A percentile compares a stretch with the other conserved stretches of the same genome.
These are phyloP conservation scores for Diceros bicornis DNA, from an alignment of 2,797 vertebrate genomes.

Conservation along the genomic window DNA sequence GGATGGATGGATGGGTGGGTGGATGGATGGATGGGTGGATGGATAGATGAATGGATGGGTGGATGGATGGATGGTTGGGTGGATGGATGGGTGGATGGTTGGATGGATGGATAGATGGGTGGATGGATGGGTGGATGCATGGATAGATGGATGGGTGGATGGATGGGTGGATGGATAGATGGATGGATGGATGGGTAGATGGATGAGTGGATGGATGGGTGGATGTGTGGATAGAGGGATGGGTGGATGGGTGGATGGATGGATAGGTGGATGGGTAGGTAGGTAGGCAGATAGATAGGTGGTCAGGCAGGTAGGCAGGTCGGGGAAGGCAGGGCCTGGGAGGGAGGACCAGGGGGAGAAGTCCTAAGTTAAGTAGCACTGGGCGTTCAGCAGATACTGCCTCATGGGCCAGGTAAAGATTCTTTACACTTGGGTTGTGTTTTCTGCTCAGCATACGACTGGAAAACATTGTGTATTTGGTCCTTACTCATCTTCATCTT, in stretches of 20 bases:
- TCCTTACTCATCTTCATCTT: fast-evolving
- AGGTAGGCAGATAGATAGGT: no score
- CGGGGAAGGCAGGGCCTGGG: background rate
- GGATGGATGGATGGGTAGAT: no score
- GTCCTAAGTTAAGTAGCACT: fast-evolving
- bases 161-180: fast-evolving
- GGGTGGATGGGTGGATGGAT: no score
- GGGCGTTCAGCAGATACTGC: fast-evolving
- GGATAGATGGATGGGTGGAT: no score
- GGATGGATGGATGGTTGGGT: fast-evolving
- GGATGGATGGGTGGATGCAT: fast-evolving
- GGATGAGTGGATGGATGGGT: background rate
- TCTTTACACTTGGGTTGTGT: background rate
- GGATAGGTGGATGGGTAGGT: fast-evolving
- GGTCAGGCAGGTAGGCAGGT: background rate
- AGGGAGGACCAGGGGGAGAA: background rate
- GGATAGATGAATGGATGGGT: no score
- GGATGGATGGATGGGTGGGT: background rate
- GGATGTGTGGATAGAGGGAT: no score
- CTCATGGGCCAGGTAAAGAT: fast-evolving
- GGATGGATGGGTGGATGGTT: fast-evolving
- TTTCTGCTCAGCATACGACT: background rate
- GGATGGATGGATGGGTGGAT: fast-evolving
- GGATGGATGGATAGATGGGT: background rate
- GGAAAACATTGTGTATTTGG: fast-evolving